Base-by-base conservation (phyloP, 37 sponge, comb jelly and placozoan species). In the Eunapius fragilis region DNA sequence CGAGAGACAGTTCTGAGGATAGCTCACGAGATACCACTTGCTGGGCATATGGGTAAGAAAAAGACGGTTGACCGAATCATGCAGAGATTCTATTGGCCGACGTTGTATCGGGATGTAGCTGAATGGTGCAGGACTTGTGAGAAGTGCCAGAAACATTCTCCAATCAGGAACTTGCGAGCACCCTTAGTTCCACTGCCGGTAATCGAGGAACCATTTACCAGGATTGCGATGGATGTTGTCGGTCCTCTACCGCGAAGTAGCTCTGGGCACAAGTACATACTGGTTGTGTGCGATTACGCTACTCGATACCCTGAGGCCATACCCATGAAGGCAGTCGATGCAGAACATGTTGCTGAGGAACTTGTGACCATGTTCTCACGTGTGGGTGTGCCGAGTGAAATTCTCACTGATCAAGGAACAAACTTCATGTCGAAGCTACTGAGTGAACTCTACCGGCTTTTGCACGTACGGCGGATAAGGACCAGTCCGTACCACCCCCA, bases 211-310 rank as follows among this genome's bases (percentile, higher is more conserved):
- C 83, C 83, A 82, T 82, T 82, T 82, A 25, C 11, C 45, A 75
- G 83, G 25, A 82, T 82, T 27, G 83, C 83, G 3, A 82, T 82
- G 83, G 83, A 82, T 31, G n/a, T n/a, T n/a, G n/a, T n/a, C n/a
- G n/a, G n/a, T n/a, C n/a, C 83, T 25, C 11, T 82, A 12, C 83
- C 83, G 24, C 35, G 13, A n/a, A 82, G 41, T 25, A n/a, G 74
- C 26, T 2, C 24, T 9, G 83, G 83, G 6, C 3, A 82, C 72
- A 31, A 31, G 76, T 82, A 82, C 75, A 73, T 82, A 24, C 75
- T 82, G 37, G 74, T 72, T 2, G 76, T 82, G 22, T 82, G 83
- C 76, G 83, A 82, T 72, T 82, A 82, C 10, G 83, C 83, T 32
- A 82, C 83, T 36, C 28, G 72, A 2, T 82, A 75, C 74, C 83